Percentiles rank a stretch among this genome's conserved stretches.
phyloP scores from a whole-genome alignment of 2,797 vertebrate species.

The Myotis findleyi region DNA sequence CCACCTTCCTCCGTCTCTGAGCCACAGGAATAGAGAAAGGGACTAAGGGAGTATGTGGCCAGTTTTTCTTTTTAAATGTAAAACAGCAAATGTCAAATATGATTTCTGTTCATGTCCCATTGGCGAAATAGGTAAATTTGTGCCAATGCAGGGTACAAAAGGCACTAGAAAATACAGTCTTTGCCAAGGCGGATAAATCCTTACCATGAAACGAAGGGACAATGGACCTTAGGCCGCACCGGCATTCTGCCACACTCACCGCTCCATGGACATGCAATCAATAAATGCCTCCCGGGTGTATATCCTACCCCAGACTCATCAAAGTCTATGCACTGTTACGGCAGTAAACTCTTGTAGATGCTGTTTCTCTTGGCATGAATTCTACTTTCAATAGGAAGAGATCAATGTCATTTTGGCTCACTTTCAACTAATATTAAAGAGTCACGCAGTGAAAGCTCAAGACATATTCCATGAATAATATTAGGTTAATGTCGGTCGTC shows the following conservation, averaged over 20 bases:
- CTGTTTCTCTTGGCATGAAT: neutral
- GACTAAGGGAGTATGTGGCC: neutral
- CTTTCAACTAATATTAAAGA: conserved; percentile 38
- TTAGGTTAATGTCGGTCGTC: neutral
- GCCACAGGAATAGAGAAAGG: neutral
- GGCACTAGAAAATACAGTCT: neutral
- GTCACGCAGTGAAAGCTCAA: neutral
- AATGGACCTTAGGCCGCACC: neutral
- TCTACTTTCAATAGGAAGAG: conserved; percentile 21
- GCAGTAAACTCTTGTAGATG: neutral
- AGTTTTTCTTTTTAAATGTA: neutral
- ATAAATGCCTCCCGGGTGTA: neutral
- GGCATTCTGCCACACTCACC: neutral
- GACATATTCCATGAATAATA: conserved; percentile 1
- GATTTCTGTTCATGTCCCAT: neutral
- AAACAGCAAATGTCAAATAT: neutral
- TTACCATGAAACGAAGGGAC: neutral
- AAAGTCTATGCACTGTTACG: neutral
- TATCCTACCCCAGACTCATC: neutral
- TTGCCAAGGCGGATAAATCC: neutral
- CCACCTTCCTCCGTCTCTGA: neutral
- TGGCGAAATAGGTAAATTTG: neutral
- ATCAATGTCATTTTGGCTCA: neutral
- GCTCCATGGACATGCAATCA: neutral
- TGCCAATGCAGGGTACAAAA: neutral